Evolutionary conservation across 1,140 invertebrate species (phyloP).

Genomic region (Lerema accius): DNA sequence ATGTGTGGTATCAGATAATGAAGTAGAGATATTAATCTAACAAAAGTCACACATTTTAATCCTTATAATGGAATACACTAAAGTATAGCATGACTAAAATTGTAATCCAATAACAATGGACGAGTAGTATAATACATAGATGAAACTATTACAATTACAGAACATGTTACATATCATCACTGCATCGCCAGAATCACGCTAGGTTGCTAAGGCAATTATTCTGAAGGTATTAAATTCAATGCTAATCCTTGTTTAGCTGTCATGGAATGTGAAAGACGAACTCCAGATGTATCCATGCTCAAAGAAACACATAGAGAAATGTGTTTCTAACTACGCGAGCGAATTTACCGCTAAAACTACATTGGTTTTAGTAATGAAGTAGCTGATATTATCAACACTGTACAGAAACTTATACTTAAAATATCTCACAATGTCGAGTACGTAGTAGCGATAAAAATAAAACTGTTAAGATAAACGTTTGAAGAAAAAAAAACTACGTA

Average conservation of each 20-base stretch:
- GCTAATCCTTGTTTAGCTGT: conserved; percentile 6
- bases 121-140: too few relatives aligned
- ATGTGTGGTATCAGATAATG: too few relatives aligned
- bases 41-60: too few relatives aligned
- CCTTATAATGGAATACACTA: too few relatives aligned
- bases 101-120: too few relatives aligned
- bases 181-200: not conserved
- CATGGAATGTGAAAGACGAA: conserved; percentile 5
- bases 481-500: conserved; percentile 35
- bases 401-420: not conserved
- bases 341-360: not conserved
- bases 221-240: conserved; percentile 5
- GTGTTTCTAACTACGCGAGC: not conserved
- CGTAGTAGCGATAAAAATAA: not conserved
- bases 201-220: conserved; percentile 6
- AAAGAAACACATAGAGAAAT: conserved; percentile 19
- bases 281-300: conserved; percentile 15
- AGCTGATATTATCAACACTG: not conserved
- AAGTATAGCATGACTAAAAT: too few relatives aligned
- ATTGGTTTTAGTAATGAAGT: not conserved
- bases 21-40: too few relatives aligned
- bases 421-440: not conserved
- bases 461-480: not conserved
- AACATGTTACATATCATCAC: not conserved
- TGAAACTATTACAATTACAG: too few relatives aligned